Evolutionary conservation across 2,888 invertebrate genomes (phyloP).

Genomic region (Patella ulyssiponensis): DNA sequence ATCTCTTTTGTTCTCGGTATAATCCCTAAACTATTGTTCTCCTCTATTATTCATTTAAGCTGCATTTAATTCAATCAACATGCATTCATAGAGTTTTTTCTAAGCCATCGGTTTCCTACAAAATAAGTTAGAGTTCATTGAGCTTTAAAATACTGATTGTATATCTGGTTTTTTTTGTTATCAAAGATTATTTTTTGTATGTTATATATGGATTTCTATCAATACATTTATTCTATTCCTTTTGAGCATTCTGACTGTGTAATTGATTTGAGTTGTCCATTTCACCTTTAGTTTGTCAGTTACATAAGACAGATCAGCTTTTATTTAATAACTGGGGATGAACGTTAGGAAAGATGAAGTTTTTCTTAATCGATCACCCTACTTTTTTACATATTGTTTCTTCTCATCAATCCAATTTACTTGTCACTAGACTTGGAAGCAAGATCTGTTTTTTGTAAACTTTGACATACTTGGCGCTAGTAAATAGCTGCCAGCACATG

Average conservation of each 20-base stretch:
- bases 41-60: too few relatives aligned
- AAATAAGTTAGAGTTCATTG: too few relatives aligned
- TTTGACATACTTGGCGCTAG: not conserved
- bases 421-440: constrained; percentile 1
- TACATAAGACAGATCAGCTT: constrained; percentile 13
- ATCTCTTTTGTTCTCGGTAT: too few relatives aligned
- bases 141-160: too few relatives aligned
- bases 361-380: constrained; percentile 4
- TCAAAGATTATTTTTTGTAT: too few relatives aligned
- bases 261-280: constrained; percentile 10
- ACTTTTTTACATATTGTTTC: not conserved
- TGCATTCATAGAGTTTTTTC: too few relatives aligned
- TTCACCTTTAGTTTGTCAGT: constrained; percentile 5
- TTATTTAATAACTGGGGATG: constrained; percentile 8
- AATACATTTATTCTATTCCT: not conserved
- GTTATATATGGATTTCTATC: not conserved
- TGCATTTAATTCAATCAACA: too few relatives aligned
- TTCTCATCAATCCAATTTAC: constrained; percentile 1
- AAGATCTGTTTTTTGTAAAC: not conserved
- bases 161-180: too few relatives aligned
- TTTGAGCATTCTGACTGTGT: not conserved
- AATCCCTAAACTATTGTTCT: too few relatives aligned
- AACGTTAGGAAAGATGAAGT: not conserved
- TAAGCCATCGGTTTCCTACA: too few relatives aligned
- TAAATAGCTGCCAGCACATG: too few relatives aligned